phyloP scores from a whole-genome alignment of 2,797 vertebrate species.

The Enteromius argenteus region DNA sequence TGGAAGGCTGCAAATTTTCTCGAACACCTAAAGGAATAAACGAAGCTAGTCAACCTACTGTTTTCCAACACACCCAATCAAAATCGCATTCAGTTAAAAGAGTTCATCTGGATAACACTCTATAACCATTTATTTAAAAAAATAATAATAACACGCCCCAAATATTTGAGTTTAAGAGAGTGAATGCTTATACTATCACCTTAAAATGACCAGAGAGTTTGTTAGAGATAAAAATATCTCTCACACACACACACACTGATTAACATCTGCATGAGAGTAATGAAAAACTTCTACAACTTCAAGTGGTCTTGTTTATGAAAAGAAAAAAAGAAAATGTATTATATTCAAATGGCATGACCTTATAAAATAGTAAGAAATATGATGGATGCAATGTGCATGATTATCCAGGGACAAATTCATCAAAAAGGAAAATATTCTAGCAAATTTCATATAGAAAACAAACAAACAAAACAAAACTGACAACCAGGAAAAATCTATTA shows the following conservation, averaged over 20 bases:
- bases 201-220: neutral
- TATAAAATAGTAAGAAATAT: neutral
- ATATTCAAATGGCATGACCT: neutral
- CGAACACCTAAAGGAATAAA: neutral
- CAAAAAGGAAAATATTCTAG: neutral
- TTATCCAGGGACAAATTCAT: neutral
- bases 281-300: neutral
- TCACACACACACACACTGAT: neutral
- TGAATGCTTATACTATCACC: neutral
- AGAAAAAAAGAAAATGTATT: neutral
- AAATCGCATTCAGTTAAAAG: neutral
- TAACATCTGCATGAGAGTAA: neutral
- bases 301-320: neutral
- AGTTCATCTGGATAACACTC: neutral
- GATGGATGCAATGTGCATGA: neutral
- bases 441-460: neutral
- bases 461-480: neutral
- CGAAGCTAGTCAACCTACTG: conserved; percentile 4
- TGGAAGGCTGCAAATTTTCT: neutral
- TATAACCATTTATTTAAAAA: neutral
- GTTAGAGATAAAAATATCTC: neutral
- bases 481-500: neutral
- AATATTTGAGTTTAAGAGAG: neutral
- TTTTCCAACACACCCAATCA: neutral
- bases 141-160: neutral